phyloP scores from a whole-genome alignment of 2,113 vertebrate genomes.

The Mus musculus region DNA sequence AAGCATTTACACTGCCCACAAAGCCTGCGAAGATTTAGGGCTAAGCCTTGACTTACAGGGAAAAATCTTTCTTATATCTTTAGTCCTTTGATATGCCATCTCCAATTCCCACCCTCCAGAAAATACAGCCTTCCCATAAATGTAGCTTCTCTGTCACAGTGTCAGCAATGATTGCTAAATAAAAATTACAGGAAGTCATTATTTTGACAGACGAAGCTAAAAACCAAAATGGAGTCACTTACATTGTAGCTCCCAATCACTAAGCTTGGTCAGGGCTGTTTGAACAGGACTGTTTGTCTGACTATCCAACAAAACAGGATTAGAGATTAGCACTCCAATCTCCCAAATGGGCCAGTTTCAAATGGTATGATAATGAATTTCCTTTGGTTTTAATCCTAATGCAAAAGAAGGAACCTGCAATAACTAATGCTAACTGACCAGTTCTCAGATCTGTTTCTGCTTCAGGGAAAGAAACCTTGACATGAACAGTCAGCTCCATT shows the following conservation, averaged over 20 bases:
- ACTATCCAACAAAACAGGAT: not conserved
- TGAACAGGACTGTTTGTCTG: not conserved
- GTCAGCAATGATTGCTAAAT: slow-evolving; percentile 21
- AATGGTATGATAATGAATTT: not conserved
- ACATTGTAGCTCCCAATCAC: not conserved
- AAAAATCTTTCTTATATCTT: slow-evolving; percentile 52
- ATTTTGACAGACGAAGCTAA: not conserved
- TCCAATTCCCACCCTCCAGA: not conserved
- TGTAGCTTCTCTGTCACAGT: not conserved
- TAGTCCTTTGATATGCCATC: not conserved
- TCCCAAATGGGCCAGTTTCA: not conserved
- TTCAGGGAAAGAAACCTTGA: not conserved
- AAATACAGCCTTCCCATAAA: slow-evolving; percentile 40
- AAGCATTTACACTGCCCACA: slow-evolving; percentile 48
- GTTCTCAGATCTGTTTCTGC: not conserved
- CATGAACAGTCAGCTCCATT: not conserved
- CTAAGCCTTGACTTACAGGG: not conserved
- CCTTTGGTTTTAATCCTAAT: not conserved
- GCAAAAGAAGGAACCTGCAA: not conserved
- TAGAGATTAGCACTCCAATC: not conserved
- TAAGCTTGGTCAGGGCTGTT: not conserved
- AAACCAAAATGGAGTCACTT: not conserved
- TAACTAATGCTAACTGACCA: not conserved
- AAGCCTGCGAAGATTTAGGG: slow-evolving; percentile 34
- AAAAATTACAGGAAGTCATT: slow-evolving; percentile 1